Percentiles rank a stretch among this genome's conserved stretches.
These are phyloP conservation scores for Protobothrops mucrosquamatus DNA, from an alignment of 2,113 vertebrate genomes.

Conservation along the genomic window DNA sequence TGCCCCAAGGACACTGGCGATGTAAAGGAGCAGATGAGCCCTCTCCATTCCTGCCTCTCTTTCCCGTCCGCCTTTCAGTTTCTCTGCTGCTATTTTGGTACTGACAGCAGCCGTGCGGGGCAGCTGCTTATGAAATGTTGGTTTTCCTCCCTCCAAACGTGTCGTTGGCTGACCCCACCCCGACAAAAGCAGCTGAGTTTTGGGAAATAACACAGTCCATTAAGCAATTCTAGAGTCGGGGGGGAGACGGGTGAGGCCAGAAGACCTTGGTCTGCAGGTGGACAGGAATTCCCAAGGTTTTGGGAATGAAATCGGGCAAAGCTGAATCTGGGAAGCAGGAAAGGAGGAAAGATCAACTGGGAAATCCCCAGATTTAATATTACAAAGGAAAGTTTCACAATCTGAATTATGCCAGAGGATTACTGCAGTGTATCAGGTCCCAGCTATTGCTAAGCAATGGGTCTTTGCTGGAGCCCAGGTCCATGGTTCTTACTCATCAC, in stretches of 20 bases:
- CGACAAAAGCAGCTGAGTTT: constrained; percentile 12
- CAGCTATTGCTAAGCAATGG: too few species aligned
- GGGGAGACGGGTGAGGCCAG: not conserved
- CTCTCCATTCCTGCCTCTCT: not conserved
- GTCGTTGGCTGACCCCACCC: constrained; percentile 8
- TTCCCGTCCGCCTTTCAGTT: not conserved
- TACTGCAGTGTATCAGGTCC: not conserved
- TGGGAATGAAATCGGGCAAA: not conserved
- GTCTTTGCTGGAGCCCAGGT: rapidly evolving
- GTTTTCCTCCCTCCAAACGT: not conserved
- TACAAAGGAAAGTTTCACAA: not conserved
- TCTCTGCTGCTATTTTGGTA: not conserved
- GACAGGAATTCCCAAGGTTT: not conserved
- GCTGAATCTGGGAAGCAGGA: not conserved
- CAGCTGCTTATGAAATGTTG: not conserved
- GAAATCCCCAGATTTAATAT: not conserved
- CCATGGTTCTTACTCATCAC: not conserved
- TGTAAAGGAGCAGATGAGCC: not conserved
- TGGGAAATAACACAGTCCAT: constrained; percentile 17
- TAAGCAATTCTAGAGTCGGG: not conserved
- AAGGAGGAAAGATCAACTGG: not conserved
- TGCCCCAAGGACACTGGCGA: not conserved
- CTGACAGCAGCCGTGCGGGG: not conserved
- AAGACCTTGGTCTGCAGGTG: not conserved
- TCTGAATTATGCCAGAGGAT: not conserved